Percentiles rank a stretch among this genome's conserved stretches.
Conservation (phyloP, 1,140 invertebrate genomes). For the Pomphorhynchus laevis region DNA sequence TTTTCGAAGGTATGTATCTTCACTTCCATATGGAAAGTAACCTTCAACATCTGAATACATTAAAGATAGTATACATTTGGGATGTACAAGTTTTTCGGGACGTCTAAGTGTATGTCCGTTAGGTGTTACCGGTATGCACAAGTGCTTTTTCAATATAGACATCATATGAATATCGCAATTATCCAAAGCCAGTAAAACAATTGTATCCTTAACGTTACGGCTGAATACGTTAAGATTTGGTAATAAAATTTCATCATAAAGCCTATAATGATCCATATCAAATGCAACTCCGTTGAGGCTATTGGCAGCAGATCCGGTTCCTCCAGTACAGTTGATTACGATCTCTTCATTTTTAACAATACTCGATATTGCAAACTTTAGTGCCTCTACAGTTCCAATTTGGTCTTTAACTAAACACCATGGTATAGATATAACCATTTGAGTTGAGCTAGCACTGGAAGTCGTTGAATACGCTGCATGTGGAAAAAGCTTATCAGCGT, state of each 20-base stretch:
- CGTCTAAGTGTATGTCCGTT: conserved; percentile 4
- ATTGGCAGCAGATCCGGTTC: neutral
- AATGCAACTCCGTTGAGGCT: neutral
- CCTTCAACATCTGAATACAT: conserved; percentile 5
- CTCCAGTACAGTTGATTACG: neutral
- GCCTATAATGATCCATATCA: conserved; percentile 7
- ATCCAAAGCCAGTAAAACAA: conserved; percentile 8
- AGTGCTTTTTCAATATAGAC: conserved; percentile 6
- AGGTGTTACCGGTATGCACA: conserved; percentile 7
- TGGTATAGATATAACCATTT: neutral
- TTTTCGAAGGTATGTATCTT: conserved; percentile 4
- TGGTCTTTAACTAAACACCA: neutral
- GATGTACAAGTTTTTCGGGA: conserved; percentile 8
- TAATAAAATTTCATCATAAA: conserved; percentile 8
- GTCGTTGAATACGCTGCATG: no score
- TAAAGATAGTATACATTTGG: conserved; percentile 1
- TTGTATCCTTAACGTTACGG: conserved; percentile 8
- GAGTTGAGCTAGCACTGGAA: neutral
- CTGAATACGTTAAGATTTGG: conserved; percentile 7
- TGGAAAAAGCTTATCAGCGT: no score
- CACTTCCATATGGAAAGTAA: conserved; percentile 5
- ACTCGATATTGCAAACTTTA: neutral
- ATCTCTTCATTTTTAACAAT: neutral
- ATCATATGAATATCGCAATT: conserved; percentile 8
- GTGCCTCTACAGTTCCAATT: neutral